phyloP scores from a whole-genome alignment of 2,888 invertebrate genomes.

The Cheilosia grossa region DNA sequence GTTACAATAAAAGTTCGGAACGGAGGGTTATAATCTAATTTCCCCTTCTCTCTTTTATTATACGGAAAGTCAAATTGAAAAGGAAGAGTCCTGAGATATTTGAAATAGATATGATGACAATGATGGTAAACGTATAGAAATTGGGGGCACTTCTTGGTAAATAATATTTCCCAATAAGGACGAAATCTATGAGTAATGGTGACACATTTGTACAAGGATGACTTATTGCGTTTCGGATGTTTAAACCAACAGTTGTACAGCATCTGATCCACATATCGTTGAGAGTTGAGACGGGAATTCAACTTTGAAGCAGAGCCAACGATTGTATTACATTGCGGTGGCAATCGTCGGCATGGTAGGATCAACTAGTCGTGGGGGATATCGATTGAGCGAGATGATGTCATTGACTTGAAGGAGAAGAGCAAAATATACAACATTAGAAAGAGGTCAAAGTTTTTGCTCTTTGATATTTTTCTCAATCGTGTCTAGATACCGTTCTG shows the following conservation, averaged over 20 bases:
- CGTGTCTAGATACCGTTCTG: no score
- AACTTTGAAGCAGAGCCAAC: not conserved
- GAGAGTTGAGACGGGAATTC: not conserved
- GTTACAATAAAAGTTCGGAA: conserved; percentile 5
- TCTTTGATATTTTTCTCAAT: no score
- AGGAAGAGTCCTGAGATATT: conserved; percentile 10
- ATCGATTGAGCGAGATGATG: not conserved
- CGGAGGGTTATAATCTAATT: conserved; percentile 19
- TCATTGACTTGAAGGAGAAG: not conserved
- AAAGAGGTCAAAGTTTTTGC: not conserved
- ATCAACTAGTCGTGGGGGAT: not conserved
- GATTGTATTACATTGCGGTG: not conserved
- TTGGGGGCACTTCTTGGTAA: conserved; percentile 2
- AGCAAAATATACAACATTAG: not conserved
- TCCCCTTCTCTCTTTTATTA: not conserved
- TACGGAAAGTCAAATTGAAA: conserved; percentile 18
- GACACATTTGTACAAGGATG: conserved; percentile 1
- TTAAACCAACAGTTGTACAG: not conserved
- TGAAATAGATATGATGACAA: not conserved
- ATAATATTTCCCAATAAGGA: conserved; percentile 9
- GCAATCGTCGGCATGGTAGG: not conserved
- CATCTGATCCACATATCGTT: no score
- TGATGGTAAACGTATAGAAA: conserved; percentile 4
- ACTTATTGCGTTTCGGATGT: not conserved
- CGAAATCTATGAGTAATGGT: conserved; percentile 14